phyloP scores from a whole-genome alignment of 2,113 vertebrate species.

The Turdus rufiventris region DNA sequence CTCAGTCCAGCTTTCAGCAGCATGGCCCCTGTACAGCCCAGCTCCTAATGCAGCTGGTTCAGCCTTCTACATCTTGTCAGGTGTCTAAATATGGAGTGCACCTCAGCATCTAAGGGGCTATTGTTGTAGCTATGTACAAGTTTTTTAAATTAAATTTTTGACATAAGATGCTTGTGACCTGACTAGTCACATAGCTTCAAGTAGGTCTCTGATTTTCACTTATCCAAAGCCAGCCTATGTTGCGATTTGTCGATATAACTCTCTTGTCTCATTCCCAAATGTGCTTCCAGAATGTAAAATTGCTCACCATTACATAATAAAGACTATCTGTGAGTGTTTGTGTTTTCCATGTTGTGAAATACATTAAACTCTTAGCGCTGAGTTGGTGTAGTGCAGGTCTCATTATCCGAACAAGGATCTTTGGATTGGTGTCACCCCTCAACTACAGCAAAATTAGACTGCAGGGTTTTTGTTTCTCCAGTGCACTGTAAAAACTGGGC shows the following conservation, averaged over 20 bases:
- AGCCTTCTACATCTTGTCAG: background rate
- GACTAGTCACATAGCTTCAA: background rate
- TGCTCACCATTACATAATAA: background rate
- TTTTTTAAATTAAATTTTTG: background rate
- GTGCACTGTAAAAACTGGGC: background rate
- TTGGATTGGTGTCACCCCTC: background rate
- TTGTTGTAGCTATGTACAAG: background rate
- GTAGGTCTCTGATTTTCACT: background rate
- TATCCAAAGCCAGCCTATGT: background rate
- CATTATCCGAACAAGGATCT: background rate
- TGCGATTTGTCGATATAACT: background rate
- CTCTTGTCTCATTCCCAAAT: background rate
- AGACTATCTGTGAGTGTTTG: background rate
- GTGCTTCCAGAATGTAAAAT: background rate
- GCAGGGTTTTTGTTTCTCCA: background rate
- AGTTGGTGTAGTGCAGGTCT: background rate
- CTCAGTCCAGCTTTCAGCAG: background rate
- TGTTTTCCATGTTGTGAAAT: background rate
- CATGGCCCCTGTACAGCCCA: fast-evolving
- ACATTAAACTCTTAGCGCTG: background rate
- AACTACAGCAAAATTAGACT: background rate
- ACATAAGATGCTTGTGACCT: background rate
- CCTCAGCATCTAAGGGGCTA: background rate
- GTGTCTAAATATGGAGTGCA: background rate
- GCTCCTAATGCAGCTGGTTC: background rate